A percentile compares a stretch with the other conserved stretches of the same genome.
These are phyloP conservation scores for Aplysina aerophoba DNA, from an alignment of 37 sponge, comb jelly and placozoan genomes.

Conservation along the genomic window DNA sequence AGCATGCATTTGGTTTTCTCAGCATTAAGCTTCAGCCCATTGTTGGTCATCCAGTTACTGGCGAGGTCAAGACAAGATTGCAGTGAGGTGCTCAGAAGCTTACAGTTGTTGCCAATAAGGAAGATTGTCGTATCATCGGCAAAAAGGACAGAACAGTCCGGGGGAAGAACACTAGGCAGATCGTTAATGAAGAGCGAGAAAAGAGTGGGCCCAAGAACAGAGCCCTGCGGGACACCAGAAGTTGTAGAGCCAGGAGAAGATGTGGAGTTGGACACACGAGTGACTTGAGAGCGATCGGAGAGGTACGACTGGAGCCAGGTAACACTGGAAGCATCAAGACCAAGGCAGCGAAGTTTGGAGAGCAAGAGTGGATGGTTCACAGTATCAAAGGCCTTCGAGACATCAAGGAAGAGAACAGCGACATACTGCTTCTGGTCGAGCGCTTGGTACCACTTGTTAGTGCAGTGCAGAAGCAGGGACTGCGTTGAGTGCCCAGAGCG, in stretches of 20 bases:
- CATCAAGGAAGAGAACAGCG: neutral
- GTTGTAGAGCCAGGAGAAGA: neutral
- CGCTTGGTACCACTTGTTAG: slow-evolving; percentile 6
- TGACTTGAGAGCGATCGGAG: neutral
- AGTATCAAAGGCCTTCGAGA: slow-evolving; percentile 9
- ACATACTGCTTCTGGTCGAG: slow-evolving; percentile 5
- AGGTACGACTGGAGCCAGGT: slow-evolving; percentile 9
- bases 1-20: slow-evolving; percentile 11
- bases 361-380: neutral
- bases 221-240: slow-evolving; percentile 17
- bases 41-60: neutral
- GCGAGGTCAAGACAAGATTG: neutral
- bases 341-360: neutral
- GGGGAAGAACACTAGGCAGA: neutral
- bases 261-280: neutral
- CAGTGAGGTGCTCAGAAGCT: neutral
- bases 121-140: slow-evolving; percentile 18
- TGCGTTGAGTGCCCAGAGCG: slow-evolving; percentile 10
- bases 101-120: neutral
- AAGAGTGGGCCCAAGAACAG: slow-evolving; percentile 7
- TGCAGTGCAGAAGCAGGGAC: slow-evolving; percentile 11
- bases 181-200: slow-evolving; percentile 8
- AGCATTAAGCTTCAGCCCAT: slow-evolving; percentile 13
- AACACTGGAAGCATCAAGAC: neutral
- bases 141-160: neutral